Evolutionary conservation across 2,113 vertebrate genomes (phyloP), one percentile per base, ranked within the genome.

Genomic region (Eurypyga helias): DNA sequence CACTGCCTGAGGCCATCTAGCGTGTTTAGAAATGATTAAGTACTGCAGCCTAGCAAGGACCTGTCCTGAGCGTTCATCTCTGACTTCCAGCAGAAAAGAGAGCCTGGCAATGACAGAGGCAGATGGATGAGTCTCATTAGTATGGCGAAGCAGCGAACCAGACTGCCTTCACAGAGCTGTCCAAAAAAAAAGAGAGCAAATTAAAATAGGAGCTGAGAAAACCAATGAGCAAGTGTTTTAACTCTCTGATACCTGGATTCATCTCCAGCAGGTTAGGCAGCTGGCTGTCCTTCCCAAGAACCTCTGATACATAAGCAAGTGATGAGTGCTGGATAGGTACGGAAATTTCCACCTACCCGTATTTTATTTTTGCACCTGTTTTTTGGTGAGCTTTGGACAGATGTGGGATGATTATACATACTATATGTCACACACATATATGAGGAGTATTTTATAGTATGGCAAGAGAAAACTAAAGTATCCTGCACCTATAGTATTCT

Each of bases 41-140:
- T 98, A 98, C 98, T 98, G 98, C 98, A 98, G 98, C 98, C 98
- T 98, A 98, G 98, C 98, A 98, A 98, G 98, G 98, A 98, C 98
- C 98, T 98, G 98, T 99, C 98, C 98, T 98, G 98, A 98, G 98
- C 98, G 98, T 98, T 99, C 98, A 98, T 99, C 98, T 98, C 98
- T 98, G 98, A 98, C 98, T 99, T 98, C 98, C 98, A 98, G 98
- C 98, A 98, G 98, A 98, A 98, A 98, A 98, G 98, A 98, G 98
- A 98, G 98, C 97, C 98, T 98, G 98, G 98, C 98, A 98, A 97
- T 98, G 98, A 99, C 98, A 98, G 98, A 98, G 98, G 98, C 98
- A 99, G 98, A 98, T 99, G 98, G 98, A 99, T 99, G 98, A 98
- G 98, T 98, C 98, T 99, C 98, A 99, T 99, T 98, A 99, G 98